Percentiles rank a stretch among this genome's conserved stretches.
These are phyloP conservation scores for Patella vulgata DNA, from an alignment of 1,140 invertebrate species.

Conservation along the genomic window DNA sequence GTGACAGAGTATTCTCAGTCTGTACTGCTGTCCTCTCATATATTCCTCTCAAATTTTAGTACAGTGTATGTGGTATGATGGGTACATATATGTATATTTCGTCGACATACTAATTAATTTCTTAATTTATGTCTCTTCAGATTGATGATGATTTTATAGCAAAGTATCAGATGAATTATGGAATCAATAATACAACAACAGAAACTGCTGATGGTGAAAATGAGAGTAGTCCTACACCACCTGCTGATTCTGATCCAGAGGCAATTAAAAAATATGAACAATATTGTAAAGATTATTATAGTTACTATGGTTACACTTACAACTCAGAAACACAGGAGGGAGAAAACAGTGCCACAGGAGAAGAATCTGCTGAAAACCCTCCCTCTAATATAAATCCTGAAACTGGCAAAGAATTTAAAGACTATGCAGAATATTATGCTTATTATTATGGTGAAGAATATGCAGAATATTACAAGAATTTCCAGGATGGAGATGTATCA, in stretches of 20 bases:
- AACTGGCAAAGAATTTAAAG: conserved; percentile 31
- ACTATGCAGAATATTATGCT: conserved; percentile 37
- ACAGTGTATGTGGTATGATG: background rate
- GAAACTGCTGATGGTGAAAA: conserved; percentile 22
- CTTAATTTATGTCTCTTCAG: conserved; percentile 57
- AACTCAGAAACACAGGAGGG: conserved; percentile 11
- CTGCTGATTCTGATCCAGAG: conserved; percentile 15
- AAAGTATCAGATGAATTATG: conserved; percentile 95
- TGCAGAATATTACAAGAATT: conserved; percentile 22
- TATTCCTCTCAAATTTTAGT: background rate
- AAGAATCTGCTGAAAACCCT: conserved; percentile 13
- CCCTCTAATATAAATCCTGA: conserved; percentile 17
- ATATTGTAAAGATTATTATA: conserved; percentile 49
- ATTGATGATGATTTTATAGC: conserved; percentile 97
- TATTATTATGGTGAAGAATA: conserved; percentile 43
- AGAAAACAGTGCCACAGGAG: conserved; percentile 6
- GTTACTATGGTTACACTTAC: conserved; percentile 37
- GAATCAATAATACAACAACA: conserved; percentile 69
- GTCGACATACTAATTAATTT: background rate
- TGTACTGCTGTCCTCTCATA: background rate
- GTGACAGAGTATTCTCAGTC: background rate
- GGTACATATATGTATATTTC: background rate
- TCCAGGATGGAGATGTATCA: conserved; percentile 11
- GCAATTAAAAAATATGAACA: conserved; percentile 34
- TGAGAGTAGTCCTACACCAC: conserved; percentile 10